phyloP scores from a whole-genome alignment of 2,797 vertebrate genomes.

The Petrocephalus schoutedeni region DNA sequence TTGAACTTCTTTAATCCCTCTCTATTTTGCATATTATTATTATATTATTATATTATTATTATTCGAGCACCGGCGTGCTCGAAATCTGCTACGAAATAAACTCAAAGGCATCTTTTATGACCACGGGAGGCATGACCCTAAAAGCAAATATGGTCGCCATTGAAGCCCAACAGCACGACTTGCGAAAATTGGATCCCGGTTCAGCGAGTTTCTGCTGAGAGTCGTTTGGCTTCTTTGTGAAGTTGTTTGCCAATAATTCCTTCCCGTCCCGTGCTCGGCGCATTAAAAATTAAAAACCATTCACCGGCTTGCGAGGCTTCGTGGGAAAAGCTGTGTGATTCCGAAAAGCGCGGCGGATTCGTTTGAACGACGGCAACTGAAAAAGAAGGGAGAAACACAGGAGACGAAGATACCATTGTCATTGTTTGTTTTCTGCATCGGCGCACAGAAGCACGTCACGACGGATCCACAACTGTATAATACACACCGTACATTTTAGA shows the following conservation, averaged over 20 bases:
- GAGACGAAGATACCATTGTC: slow-evolving; percentile 47
- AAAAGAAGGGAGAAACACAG: background rate
- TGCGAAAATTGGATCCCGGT: background rate
- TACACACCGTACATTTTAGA: slow-evolving; percentile 29
- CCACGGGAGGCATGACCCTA: background rate
- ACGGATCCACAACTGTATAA: slow-evolving; percentile 33
- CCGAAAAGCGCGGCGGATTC: slow-evolving; percentile 1
- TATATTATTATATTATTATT: too few species aligned
- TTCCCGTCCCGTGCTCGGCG: slow-evolving; percentile 39
- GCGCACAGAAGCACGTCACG: slow-evolving; percentile 34
- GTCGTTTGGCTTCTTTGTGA: background rate
- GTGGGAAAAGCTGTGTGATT: slow-evolving; percentile 9
- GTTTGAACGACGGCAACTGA: slow-evolving; percentile 18
- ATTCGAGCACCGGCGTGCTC: background rate
- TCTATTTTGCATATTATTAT: slow-evolving; percentile 3
- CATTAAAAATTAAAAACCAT: slow-evolving; percentile 56
- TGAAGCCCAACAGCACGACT: background rate
- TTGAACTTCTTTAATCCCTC: background rate
- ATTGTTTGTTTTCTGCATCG: slow-evolving; percentile 51
- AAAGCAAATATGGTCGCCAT: background rate
- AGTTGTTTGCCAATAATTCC: slow-evolving; percentile 26
- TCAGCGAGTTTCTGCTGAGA: background rate
- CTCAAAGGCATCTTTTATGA: background rate
- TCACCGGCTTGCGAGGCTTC: slow-evolving; percentile 41
- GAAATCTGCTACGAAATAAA: background rate